Conservation (phyloP, 2,113 vertebrate genomes). For the Noctilio leporinus region DNA sequence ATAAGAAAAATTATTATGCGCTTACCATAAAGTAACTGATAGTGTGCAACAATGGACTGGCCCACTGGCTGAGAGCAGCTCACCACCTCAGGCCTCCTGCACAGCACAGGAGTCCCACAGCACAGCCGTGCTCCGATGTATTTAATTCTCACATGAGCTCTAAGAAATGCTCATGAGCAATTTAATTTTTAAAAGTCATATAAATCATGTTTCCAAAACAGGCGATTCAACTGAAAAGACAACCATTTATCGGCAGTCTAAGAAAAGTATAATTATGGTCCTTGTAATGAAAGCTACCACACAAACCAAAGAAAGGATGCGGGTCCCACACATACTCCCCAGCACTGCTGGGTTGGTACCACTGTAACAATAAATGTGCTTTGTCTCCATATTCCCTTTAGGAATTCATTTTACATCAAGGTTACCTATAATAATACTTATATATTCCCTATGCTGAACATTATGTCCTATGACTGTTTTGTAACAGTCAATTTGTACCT, state of each 20-base stretch:
- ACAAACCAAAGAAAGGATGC: background rate
- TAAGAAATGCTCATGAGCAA: background rate
- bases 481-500: background rate
- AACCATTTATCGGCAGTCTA: background rate
- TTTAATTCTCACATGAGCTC: background rate
- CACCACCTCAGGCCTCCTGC: background rate
- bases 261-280: background rate
- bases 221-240: background rate
- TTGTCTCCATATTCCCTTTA: background rate
- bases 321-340: background rate
- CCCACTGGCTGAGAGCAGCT: background rate
- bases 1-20: background rate
- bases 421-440: no score
- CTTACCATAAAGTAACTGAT: background rate
- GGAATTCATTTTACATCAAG: background rate
- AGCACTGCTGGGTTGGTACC: background rate
- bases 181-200: background rate
- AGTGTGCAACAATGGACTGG: background rate
- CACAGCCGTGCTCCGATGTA: accelerated
- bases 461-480: background rate
- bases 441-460: background rate
- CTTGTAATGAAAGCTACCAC: background rate
- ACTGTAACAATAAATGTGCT: background rate
- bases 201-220: background rate
- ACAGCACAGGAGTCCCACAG: background rate